Conservation (phyloP, 2,797 vertebrate genomes). For the Pangasius djambal region DNA sequence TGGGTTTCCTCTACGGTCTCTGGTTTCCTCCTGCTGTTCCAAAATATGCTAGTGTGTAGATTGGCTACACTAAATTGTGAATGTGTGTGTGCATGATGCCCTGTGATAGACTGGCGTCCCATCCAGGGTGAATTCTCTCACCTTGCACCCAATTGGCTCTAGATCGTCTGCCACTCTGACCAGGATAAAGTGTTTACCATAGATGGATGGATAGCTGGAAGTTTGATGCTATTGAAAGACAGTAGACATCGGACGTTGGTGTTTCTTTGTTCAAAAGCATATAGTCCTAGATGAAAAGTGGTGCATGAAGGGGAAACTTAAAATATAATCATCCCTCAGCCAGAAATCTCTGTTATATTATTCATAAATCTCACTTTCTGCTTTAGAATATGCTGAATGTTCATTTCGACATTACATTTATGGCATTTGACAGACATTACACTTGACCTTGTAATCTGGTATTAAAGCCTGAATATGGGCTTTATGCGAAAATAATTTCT, state of each 20-base stretch:
- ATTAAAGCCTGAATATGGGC: neutral
- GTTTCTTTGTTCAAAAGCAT: neutral
- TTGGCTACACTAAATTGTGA: neutral
- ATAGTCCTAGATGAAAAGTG: conserved; percentile 1
- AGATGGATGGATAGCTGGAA: neutral
- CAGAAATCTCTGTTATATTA: neutral
- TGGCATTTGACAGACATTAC: neutral
- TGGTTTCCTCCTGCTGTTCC: neutral
- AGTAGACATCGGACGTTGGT: too few species aligned
- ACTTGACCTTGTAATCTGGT: conserved; percentile 15
- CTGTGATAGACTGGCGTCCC: neutral
- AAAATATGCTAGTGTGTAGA: neutral
- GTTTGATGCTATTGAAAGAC: neutral
- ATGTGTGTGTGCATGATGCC: neutral
- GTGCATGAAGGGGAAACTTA: conserved; percentile 3
- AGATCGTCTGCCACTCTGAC: neutral
- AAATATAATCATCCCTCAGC: neutral
- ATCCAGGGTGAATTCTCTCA: neutral
- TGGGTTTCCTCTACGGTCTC: neutral
- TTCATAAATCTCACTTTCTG: neutral
- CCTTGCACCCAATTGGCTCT: neutral
- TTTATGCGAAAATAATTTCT: conserved; percentile 31
- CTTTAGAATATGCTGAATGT: conserved; percentile 24
- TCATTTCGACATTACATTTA: neutral
- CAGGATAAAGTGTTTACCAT: neutral